Evolutionary conservation across 2,797 vertebrate species (phyloP).

Genomic region (Sebastes itinus): DNA sequence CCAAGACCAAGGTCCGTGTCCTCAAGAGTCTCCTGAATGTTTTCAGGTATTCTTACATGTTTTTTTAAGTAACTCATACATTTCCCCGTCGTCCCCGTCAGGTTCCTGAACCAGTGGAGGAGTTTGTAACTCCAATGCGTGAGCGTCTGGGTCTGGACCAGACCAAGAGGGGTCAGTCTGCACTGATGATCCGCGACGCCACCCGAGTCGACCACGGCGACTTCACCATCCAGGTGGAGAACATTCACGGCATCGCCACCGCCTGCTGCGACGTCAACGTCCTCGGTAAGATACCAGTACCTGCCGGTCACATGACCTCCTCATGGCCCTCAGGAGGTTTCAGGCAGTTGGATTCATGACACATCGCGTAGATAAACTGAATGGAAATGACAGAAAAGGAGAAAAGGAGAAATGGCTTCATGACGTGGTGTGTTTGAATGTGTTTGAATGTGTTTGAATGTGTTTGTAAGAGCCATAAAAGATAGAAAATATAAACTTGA

Average conservation of each 20-base stretch:
- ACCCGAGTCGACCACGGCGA: conserved; percentile 89
- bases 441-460: not conserved
- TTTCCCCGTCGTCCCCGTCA: conserved; percentile 11
- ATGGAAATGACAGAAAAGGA: not conserved
- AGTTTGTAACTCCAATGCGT: conserved; percentile 87
- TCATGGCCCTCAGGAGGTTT: not conserved
- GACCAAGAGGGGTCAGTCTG: conserved; percentile 86
- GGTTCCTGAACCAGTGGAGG: conserved; percentile 86
- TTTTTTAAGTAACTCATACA: too few relatives aligned
- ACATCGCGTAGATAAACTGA: too few relatives aligned
- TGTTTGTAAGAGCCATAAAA: not conserved
- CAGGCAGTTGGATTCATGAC: not conserved
- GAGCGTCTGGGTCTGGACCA: conserved; percentile 92
- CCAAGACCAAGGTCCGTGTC: conserved; percentile 71
- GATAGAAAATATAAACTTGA: not conserved
- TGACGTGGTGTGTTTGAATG: not conserved
- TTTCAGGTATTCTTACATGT: accelerated
- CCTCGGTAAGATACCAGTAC: conserved; percentile 82
- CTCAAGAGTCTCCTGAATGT: not conserved
- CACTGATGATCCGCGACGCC: conserved; percentile 89
- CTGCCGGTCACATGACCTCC: not conserved
- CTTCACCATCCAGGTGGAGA: conserved; percentile 93
- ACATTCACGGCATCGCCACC: conserved; percentile 90
- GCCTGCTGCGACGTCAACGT: conserved; percentile 93
- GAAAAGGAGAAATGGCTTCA: not conserved